A percentile compares a stretch with the other conserved stretches of the same genome.
Conservation (phyloP, 2,113 vertebrate genomes). For the Centropus unirufus region DNA sequence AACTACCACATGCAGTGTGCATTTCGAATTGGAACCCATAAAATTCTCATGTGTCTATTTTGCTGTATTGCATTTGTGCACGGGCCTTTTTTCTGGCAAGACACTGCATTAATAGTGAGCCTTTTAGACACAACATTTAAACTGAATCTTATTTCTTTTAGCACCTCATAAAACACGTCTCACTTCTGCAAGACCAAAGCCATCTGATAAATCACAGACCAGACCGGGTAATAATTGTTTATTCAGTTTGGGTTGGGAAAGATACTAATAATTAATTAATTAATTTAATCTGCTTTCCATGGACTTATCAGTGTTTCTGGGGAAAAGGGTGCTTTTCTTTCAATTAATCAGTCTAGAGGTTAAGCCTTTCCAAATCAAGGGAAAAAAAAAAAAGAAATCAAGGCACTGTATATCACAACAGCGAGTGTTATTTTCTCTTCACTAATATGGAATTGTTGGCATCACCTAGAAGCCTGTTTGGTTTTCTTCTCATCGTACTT, state of each 20-base stretch:
- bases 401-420: background rate
- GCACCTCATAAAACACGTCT: slow-evolving; percentile 51
- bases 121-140: background rate
- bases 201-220: slow-evolving; percentile 39
- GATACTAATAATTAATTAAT: background rate
- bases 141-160: slow-evolving; percentile 51
- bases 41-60: slow-evolving; percentile 28
- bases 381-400: too few relatives aligned
- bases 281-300: background rate
- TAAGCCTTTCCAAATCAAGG: background rate
- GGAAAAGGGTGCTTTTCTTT: background rate
- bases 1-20: slow-evolving; percentile 34
- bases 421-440: background rate
- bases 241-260: background rate
- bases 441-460: background rate
- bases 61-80: background rate
- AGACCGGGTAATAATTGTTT: slow-evolving; percentile 63
- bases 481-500: background rate
- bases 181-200: slow-evolving; percentile 66
- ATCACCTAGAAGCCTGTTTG: background rate
- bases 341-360: background rate
- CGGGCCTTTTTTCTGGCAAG: slow-evolving; percentile 18
- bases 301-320: background rate
- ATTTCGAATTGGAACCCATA: slow-evolving; percentile 24
- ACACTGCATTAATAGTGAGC: background rate